Conservation (phyloP, 1,140 invertebrate genomes). For the Drosophila insularis region DNA sequence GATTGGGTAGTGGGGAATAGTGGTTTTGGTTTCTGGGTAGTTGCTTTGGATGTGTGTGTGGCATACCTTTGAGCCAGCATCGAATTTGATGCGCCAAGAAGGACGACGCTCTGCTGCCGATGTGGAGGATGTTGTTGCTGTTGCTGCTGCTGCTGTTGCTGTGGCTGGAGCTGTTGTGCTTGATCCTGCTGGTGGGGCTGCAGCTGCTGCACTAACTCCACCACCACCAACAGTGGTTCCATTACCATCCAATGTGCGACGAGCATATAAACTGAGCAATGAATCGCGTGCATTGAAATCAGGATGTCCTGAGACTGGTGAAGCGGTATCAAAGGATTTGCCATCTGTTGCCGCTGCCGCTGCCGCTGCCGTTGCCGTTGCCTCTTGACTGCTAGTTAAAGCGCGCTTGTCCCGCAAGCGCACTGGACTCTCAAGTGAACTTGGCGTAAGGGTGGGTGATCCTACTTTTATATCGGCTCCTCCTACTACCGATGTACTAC, state of each 20-base stretch:
- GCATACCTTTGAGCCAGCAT: constrained; percentile 93
- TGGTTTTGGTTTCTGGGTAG: constrained; percentile 27
- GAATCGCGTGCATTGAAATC: constrained; percentile 73
- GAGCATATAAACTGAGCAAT: constrained; percentile 61
- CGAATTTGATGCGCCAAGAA: constrained; percentile 94
- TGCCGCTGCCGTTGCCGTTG: too few species aligned
- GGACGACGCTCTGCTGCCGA: constrained; percentile 88
- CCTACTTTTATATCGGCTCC: constrained; percentile 4
- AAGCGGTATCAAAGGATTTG: constrained; percentile 61
- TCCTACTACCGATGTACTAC: constrained; percentile 7
- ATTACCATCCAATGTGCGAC: constrained; percentile 47
- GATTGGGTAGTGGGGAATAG: constrained; percentile 33
- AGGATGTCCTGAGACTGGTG: constrained; percentile 47
- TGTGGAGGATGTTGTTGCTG: constrained; percentile 26
- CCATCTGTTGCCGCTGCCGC: constrained; percentile 23
- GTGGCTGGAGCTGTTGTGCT: constrained; percentile 11
- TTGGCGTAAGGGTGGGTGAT: constrained; percentile 43
- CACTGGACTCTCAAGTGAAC: constrained; percentile 70
- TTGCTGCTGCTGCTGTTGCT: not conserved
- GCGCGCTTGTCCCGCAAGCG: constrained; percentile 78
- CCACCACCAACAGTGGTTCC: constrained; percentile 14
- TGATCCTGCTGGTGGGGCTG: constrained; percentile 10
- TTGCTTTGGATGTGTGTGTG: constrained; percentile 48
- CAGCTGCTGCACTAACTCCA: constrained; percentile 33
- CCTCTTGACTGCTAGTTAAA: constrained; percentile 49